Percentiles rank a stretch among this genome's conserved stretches.
Evolutionary conservation across 92 coral and sea anemone genomes (phyloP).

Genomic region (Pocillopora grandis): DNA sequence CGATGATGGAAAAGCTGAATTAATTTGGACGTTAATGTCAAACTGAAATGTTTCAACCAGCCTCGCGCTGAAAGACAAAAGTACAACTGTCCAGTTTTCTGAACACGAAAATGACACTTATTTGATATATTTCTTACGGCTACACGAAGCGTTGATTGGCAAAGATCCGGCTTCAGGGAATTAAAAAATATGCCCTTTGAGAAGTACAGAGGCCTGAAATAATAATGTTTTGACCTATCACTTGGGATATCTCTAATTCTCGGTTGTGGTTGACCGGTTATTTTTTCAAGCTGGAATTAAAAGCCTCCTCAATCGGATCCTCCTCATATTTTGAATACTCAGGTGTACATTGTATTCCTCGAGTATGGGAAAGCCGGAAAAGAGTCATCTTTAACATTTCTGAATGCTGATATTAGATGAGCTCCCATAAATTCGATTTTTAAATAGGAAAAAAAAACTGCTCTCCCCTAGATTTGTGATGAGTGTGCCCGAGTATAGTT

Average conservation of each 20-base stretch:
- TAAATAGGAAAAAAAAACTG: no score
- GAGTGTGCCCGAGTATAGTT: no score
- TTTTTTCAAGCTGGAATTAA: background rate
- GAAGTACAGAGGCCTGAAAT: background rate
- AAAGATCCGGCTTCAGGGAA: background rate
- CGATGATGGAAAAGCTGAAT: slow-evolving; percentile 35
- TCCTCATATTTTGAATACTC: slow-evolving; percentile 24
- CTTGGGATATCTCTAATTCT: background rate
- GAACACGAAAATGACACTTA: background rate
- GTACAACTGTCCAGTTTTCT: no score
- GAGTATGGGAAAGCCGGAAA: background rate
- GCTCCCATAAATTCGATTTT: no score
- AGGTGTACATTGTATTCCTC: background rate
- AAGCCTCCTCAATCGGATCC: background rate
- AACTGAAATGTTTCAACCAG: slow-evolving; percentile 25
- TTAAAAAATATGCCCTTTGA: background rate
- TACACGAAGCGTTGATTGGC: background rate
- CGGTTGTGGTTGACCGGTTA: background rate
- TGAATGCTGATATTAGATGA: no score
- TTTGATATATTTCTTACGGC: background rate
- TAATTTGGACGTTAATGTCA: slow-evolving; percentile 18
- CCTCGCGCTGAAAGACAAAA: slow-evolving; percentile 24
- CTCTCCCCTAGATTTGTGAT: no score
- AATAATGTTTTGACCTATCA: background rate
- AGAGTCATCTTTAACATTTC: no score